Evolutionary conservation across 1,140 invertebrate genomes (phyloP).

Genomic region (Drosophila kurseongensis): DNA sequence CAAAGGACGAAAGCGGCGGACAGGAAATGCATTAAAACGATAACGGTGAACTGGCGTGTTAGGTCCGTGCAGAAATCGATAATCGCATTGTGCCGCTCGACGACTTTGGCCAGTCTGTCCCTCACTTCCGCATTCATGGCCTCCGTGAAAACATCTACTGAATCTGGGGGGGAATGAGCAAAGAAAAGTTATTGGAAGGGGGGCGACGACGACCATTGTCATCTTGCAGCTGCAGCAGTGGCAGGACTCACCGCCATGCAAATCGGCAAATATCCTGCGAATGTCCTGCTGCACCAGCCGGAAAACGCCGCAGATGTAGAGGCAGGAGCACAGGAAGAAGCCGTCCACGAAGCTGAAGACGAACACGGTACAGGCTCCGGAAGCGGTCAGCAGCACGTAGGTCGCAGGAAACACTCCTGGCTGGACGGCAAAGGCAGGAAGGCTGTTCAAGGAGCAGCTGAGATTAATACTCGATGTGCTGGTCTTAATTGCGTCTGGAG

Average conservation of each 20-base stretch:
- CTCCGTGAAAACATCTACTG: constrained; percentile 43
- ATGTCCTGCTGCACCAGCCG: constrained; percentile 72
- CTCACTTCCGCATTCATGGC: constrained; percentile 52
- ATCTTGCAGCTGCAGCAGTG: not conserved
- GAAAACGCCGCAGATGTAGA: constrained; percentile 74
- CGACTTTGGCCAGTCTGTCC: constrained; percentile 37
- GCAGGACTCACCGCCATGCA: constrained; percentile 55
- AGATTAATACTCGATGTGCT: constrained; percentile 10
- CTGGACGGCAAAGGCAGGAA: constrained; percentile 55
- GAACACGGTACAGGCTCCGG: constrained; percentile 73
- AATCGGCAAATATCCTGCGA: constrained; percentile 58
- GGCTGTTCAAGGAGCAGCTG: constrained; percentile 6
- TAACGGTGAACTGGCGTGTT: constrained; percentile 70
- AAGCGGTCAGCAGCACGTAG: constrained; percentile 65
- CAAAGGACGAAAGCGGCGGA: constrained; percentile 78
- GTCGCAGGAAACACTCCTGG: constrained; percentile 58
- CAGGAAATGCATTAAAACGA: constrained; percentile 83
- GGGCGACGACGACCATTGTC: not conserved
- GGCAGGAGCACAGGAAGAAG: constrained; percentile 74
- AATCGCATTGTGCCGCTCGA: constrained; percentile 78
- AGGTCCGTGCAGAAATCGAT: constrained; percentile 80
- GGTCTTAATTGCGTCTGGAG: not conserved
- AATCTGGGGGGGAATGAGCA: constrained; percentile 5
- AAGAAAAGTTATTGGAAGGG: constrained; percentile 3
- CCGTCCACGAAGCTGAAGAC: constrained; percentile 76